Evolutionary conservation across 2,113 vertebrate genomes (phyloP), one percentile per base, ranked within the genome.

Genomic region (Bufo bufo): DNA sequence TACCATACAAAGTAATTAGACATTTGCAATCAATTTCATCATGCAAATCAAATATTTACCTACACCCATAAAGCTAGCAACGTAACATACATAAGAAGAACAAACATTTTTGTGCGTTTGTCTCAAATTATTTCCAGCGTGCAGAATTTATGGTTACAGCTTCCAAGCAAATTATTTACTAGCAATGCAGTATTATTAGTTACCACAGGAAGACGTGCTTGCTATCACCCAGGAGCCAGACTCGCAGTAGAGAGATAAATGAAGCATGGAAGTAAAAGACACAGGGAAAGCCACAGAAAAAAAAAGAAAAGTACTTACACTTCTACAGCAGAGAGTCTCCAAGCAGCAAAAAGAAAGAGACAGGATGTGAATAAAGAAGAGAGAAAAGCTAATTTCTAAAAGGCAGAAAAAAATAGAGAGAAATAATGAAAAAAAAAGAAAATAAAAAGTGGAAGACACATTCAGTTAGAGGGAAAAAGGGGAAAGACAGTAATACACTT

Each of bases 321-420:
- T 98, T 94, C 97, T 98, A 96, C 97, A 99, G 97, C 97, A 99
- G 93, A 98, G 95, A 96, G 95, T 97, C 97, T 98, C 96, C 97
- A 95, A 96, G 97, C 96, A 96, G 97, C 97, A 94, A 96, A 96
- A 95, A 93, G 93, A 93, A 94, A 94, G 92, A 93, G 89, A 94
- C 93, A 94, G 94, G 93, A 94, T 90, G 93, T 96, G 93, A 95
- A 95, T 92, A 93, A 94, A 85, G 90, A 93, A 93, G 77, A 90
- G 92, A 94, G 94, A 91, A 93, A 94, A 95, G 94, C 94, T 93
- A 91, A 92, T 92, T 91, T 91, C 90, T 90, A 93, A 91, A 89
- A 90, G 90, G 90, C 89, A 82, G 77, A 90, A 89, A 65, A 89
- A 90, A 91, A 89, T 92, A 94, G 71, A 33, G 33, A 33, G 33